A percentile compares a stretch with the other conserved stretches of the same genome.
Evolutionary conservation across 2,888 invertebrate genomes (phyloP).

Genomic region (Gonocerus acuteangulatus): DNA sequence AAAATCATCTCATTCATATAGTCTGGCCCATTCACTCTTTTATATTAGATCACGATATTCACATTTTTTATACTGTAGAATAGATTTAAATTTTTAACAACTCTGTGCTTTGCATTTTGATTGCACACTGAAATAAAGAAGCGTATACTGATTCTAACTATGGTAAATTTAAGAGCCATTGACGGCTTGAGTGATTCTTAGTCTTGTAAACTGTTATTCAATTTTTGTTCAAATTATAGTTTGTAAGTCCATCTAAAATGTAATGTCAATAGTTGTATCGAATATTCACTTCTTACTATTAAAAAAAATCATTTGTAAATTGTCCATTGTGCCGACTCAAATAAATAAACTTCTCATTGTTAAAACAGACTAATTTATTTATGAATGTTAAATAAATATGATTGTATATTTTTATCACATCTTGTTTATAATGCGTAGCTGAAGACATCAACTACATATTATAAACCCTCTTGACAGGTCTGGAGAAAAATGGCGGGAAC

Average conservation of each 20-base stretch:
- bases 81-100: conserved; percentile 16
- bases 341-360: conserved; percentile 13
- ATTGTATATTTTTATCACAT: too few relatives aligned
- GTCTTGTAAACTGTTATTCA: conserved; percentile 15
- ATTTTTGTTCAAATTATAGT: neutral
- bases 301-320: too few relatives aligned
- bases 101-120: conserved; percentile 15
- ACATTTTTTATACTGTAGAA: conserved; percentile 10
- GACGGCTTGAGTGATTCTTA: conserved; percentile 2
- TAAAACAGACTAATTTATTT: too few relatives aligned
- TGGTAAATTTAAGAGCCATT: conserved; percentile 15
- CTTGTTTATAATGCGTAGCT: too few relatives aligned
- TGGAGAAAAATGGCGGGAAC: too few relatives aligned
- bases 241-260: conserved; percentile 1
- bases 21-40: neutral
- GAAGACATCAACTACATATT: too few relatives aligned
- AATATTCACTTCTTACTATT: too few relatives aligned
- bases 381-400: too few relatives aligned
- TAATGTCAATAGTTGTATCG: too few relatives aligned
- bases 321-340: neutral
- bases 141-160: conserved; percentile 25
- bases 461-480: too few relatives aligned
- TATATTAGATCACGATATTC: conserved; percentile 7
- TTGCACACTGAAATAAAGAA: conserved; percentile 19
- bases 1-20: neutral